These are phyloP conservation scores for Hyposoter dolosus DNA, from an alignment of 2,888 invertebrate species.

Conservation along the genomic window DNA sequence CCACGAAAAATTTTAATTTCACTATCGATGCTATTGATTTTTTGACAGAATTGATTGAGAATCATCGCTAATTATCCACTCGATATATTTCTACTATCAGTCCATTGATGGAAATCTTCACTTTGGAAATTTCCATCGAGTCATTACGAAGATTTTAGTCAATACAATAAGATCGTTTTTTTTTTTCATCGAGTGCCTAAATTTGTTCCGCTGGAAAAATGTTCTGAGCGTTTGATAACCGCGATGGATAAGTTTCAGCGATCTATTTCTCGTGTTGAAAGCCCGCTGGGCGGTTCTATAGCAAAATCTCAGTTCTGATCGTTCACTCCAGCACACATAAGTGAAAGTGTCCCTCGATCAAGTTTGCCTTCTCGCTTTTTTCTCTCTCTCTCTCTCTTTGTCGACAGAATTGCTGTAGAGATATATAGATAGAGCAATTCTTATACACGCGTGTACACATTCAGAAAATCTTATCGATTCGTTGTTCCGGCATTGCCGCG, in stretches of 20 bases:
- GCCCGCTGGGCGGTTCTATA: slow-evolving; percentile 1
- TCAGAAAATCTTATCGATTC: slow-evolving; percentile 65
- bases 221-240: background rate
- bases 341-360: slow-evolving; percentile 74
- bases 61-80: background rate
- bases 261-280: slow-evolving; percentile 12
- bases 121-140: background rate
- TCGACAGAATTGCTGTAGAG: slow-evolving; percentile 17
- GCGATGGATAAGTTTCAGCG: slow-evolving; percentile 3
- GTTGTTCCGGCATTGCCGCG: slow-evolving; percentile 60
- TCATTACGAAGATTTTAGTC: background rate
- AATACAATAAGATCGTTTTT: background rate
- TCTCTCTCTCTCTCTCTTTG: slow-evolving; percentile 39
- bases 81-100: too few species aligned
- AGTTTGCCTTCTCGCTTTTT: slow-evolving; percentile 58
- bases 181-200: background rate
- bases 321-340: slow-evolving; percentile 56
- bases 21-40: background rate
- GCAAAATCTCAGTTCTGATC: slow-evolving; percentile 46
- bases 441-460: slow-evolving; percentile 34
- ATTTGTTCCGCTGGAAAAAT: background rate
- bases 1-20: background rate
- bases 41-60: background rate
- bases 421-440: background rate
- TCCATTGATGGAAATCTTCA: background rate